phyloP scores from a whole-genome alignment of 23 tunicate species.

The Styela plicata region DNA sequence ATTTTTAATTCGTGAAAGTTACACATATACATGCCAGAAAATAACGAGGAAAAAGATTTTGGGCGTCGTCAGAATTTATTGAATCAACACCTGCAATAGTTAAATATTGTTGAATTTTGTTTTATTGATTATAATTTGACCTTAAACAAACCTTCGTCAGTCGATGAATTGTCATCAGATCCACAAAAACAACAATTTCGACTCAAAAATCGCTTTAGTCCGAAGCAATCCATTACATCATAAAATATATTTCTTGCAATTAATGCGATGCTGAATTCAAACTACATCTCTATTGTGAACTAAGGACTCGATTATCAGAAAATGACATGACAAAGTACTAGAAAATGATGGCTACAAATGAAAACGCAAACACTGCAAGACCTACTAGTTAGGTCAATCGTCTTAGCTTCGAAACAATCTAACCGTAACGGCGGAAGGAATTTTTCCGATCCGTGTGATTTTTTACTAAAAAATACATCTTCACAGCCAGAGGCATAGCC shows the following conservation, averaged over 20 bases:
- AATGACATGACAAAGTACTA: no score
- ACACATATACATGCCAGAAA: no score
- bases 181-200: conserved; percentile 21
- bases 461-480: not conserved
- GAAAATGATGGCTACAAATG: not conserved
- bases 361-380: not conserved
- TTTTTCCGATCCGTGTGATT: not conserved
- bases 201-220: not conserved
- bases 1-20: no score
- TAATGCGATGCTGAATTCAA: no score
- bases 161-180: not conserved
- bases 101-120: no score
- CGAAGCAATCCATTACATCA: conserved; percentile 3
- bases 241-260: not conserved
- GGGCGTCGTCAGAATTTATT: no score
- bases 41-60: no score
- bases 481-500: not conserved
- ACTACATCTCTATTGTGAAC: no score
- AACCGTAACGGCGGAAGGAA: not conserved
- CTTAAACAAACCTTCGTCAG: not conserved
- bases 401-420: not conserved
- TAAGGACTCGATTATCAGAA: no score
- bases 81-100: no score
- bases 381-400: not conserved
- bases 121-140: no score